Conservation (phyloP, 1,140 invertebrate genomes). For the Drosophila novamexicana region DNA sequence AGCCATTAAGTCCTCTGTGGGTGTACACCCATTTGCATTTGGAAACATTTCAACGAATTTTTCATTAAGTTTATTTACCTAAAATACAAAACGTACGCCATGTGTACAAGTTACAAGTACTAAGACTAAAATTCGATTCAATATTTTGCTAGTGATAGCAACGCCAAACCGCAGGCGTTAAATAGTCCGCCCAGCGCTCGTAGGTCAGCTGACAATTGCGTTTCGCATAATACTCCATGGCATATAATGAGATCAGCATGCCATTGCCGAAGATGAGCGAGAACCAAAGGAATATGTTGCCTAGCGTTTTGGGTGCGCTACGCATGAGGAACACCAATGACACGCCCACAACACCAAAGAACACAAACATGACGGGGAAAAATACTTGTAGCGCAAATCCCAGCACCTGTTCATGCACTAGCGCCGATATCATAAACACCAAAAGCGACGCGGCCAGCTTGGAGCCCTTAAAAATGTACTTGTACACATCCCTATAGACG, state of each 20-base stretch:
- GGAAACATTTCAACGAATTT: constrained; percentile 31
- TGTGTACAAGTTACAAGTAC: constrained; percentile 52
- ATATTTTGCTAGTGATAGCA: constrained; percentile 81
- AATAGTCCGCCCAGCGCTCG: constrained; percentile 53
- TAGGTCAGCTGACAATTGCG: constrained; percentile 87
- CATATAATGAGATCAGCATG: constrained; percentile 90
- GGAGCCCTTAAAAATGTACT: constrained; percentile 85
- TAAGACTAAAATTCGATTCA: constrained; percentile 46
- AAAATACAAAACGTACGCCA: constrained; percentile 69
- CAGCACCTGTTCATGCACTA: constrained; percentile 95
- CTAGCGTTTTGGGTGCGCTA: constrained; percentile 85
- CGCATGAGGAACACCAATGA: constrained; percentile 86
- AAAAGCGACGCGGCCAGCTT: constrained; percentile 85
- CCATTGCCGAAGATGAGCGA: constrained; percentile 91
- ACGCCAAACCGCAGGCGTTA: constrained; percentile 85
- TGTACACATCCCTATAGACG: constrained; percentile 94
- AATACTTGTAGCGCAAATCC: constrained; percentile 92
- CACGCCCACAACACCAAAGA: constrained; percentile 88
- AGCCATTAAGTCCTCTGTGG: constrained; percentile 1
- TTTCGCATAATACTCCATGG: constrained; percentile 94
- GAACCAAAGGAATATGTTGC: constrained; percentile 94
- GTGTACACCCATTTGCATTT: not conserved
- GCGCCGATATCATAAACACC: constrained; percentile 88
- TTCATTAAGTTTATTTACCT: constrained; percentile 61
- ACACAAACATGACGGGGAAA: constrained; percentile 92